Evolutionary conservation across 1,140 invertebrate species (phyloP).

Genomic region (Cyclargus thomasi): DNA sequence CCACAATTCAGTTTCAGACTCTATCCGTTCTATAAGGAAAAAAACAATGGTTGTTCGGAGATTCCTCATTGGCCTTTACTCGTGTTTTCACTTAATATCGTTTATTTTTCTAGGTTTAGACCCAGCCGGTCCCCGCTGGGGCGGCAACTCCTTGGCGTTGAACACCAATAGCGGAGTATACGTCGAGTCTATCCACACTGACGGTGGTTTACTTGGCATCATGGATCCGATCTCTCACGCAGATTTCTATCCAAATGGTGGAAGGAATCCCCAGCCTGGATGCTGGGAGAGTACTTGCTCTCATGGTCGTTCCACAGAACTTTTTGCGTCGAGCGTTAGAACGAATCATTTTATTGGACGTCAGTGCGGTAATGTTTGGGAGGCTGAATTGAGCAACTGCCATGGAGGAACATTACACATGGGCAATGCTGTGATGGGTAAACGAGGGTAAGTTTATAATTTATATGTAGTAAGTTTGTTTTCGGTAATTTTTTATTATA

Average conservation of each 20-base stretch:
- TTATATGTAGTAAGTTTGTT: no score
- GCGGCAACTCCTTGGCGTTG: conserved; percentile 36
- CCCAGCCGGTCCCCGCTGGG: conserved; percentile 78
- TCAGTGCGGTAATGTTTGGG: conserved; percentile 44
- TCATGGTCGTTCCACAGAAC: conserved; percentile 71
- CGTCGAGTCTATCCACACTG: conserved; percentile 79
- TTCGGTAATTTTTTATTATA: no score
- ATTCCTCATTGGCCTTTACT: no score
- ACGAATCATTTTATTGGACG: conserved; percentile 58
- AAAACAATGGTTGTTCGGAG: no score
- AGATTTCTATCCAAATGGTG: conserved; percentile 79
- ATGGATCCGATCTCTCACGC: conserved; percentile 51
- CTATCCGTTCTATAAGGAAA: no score
- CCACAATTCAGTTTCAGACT: no score
- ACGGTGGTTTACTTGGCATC: conserved; percentile 66
- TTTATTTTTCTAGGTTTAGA: conserved; percentile 73
- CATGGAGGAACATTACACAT: conserved; percentile 41
- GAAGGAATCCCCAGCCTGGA: conserved; percentile 78
- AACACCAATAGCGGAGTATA: conserved; percentile 72
- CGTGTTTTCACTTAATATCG: no score
- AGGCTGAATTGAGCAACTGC: conserved; percentile 42
- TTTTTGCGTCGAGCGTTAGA: conserved; percentile 75
- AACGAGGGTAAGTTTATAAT: conserved; percentile 40
- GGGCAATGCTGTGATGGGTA: conserved; percentile 44
- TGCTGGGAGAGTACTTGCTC: conserved; percentile 75